phyloP scores from a whole-genome alignment of 2,888 invertebrate species.

The Lasius platythorax region DNA sequence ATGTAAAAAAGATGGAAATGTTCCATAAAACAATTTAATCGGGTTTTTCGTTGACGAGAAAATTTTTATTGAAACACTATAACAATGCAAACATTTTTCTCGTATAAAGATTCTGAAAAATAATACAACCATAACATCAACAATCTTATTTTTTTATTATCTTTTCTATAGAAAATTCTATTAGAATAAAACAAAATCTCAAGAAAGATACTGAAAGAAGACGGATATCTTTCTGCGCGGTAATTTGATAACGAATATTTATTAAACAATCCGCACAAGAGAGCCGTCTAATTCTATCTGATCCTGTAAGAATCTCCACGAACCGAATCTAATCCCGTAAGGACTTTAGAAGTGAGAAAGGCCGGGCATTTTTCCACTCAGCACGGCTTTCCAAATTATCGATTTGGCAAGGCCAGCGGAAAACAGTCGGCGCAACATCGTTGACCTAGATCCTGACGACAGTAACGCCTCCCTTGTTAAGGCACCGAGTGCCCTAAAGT shows the following conservation, averaged over 20 bases:
- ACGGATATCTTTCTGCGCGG: neutral
- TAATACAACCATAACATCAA: neutral
- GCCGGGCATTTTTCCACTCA: conserved; percentile 64
- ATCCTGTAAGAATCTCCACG: neutral
- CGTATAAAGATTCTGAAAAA: neutral
- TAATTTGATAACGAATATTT: neutral
- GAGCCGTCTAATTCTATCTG: neutral
- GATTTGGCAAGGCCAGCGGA: conserved; percentile 67
- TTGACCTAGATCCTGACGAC: conserved; percentile 65
- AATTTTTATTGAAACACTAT: too few relatives aligned
- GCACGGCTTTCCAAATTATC: conserved; percentile 70
- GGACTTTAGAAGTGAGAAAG: neutral
- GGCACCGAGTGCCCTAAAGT: conserved; percentile 52
- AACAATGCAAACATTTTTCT: neutral
- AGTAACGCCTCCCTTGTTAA: conserved; percentile 61
- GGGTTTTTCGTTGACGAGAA: neutral
- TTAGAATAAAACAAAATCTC: neutral
- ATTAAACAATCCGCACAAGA: neutral
- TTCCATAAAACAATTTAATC: neutral
- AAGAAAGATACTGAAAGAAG: neutral
- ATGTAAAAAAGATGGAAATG: neutral
- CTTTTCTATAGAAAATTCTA: neutral
- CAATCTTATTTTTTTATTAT: too few relatives aligned
- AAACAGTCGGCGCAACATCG: conserved; percentile 69
- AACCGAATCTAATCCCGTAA: neutral